Percentiles rank a stretch among this genome's conserved stretches.
Evolutionary conservation across 2,888 invertebrate species (phyloP).

Genomic region (Zygaena filipendulae): DNA sequence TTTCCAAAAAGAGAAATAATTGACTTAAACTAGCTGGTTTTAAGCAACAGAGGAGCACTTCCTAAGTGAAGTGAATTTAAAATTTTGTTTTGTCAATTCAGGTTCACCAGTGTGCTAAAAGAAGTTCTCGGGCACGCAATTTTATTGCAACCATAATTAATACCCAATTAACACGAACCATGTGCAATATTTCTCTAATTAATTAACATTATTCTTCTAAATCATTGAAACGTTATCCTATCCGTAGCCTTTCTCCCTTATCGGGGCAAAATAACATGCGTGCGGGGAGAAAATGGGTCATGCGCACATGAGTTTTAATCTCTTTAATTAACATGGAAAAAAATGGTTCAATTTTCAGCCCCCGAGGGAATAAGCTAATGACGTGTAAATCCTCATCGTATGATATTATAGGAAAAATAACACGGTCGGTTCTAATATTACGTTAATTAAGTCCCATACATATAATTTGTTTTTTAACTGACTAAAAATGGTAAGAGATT

Average conservation of each 20-base stretch:
- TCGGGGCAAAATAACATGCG: conserved; percentile 34
- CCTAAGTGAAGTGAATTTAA: too few species aligned
- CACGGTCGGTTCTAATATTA: too few species aligned
- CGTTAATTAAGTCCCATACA: too few species aligned
- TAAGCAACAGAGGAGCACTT: too few species aligned
- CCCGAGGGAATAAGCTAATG: conserved; percentile 41
- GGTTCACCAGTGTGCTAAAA: too few species aligned
- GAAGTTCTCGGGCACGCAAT: too few species aligned
- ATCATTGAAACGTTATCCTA: conserved; percentile 34
- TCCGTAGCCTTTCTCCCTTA: conserved; percentile 18
- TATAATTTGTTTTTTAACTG: too few species aligned
- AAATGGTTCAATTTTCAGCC: conserved; percentile 54
- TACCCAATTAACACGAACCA: conserved; percentile 42
- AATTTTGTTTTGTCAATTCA: too few species aligned
- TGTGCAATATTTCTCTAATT: conserved; percentile 49
- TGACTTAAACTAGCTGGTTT: too few species aligned
- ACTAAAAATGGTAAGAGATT: too few species aligned
- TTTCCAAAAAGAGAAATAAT: too few species aligned
- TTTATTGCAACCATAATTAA: conserved; percentile 15
- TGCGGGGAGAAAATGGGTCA: conserved; percentile 58
- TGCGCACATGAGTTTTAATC: conserved; percentile 46
- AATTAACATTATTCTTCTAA: conserved; percentile 57
- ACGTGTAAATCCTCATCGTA: conserved; percentile 58
- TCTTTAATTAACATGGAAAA: conserved; percentile 62
- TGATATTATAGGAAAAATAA: too few species aligned